Base-by-base conservation (phyloP, 2,797 vertebrate genomes). In the Mus caroli region DNA sequence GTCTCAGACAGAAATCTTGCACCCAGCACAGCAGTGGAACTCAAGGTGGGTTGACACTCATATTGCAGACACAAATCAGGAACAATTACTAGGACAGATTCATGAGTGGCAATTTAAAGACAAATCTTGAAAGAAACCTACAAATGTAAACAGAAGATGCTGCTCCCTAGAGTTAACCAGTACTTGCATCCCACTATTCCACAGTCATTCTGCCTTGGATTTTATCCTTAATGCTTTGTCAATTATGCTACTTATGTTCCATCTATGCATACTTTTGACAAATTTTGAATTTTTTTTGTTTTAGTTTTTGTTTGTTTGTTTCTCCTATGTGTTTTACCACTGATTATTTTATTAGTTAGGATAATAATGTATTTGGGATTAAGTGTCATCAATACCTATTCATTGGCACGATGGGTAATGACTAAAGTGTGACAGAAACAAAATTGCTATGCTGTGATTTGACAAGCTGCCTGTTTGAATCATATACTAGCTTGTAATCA, bases 401-500 rank as follows among this genome's bases (percentile, higher is more conserved):
- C 37, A 24, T 9, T n/a, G 28, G 58, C 5, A 4, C 20, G 22
- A 17, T 46, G n/a, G 14, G 13, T 34, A 64, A 37, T 3, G 9
- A 56, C 3, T 1, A 15, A 26, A 17, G 1, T 84, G 20, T 50
- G 22, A 20, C 2, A n/a, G 5, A 58, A 60, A 37, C 28, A 8
- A 75, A 75, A n/a, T 62, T 50, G 15, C 62, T 2, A 50, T 31
- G 50, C 1, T 5, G 0, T n/a, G 24, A 6, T 78, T 34, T 89
- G 64, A 58, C 14, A 46, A 58, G 10, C 14, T 62, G 40, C 10
- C 40, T 24, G 0, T 34, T 15, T 28, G 24, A 28, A 60, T 37
- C 13, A 43, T 3, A 5, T 0, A 60, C 2, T 34, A 88, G 2
- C 20, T 31, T 0, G 0, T 7, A 1, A 20, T 5, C 34, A 6